Evolutionary conservation across 1,140 invertebrate species (phyloP), one percentile per base, ranked within the genome.

Genomic region (Stenopsyche tienmushanensis): DNA sequence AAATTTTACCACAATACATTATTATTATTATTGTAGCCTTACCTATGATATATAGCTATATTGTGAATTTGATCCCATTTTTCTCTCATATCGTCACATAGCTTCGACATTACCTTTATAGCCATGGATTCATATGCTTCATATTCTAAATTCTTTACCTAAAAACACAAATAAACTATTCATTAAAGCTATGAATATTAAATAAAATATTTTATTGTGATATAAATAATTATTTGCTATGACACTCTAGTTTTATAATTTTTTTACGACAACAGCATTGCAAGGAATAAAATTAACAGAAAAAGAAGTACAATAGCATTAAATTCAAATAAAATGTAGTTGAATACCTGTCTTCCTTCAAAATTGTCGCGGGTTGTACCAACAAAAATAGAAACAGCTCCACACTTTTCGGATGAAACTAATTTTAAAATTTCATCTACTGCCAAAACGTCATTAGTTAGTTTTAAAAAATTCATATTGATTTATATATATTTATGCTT

Each of bases 61-160:
- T 91, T 83, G 65, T 87, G 81, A n/a, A 95, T 78, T 34, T 84
- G 76, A 0, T 79, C 74, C 90, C 90, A 95, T 73, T 88, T 85
- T 15, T 74, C 72, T 44, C 91, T 81, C 9, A 92, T 83, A 53
- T 89, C 81, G 0, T 78, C 69, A 76, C 93, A 96, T 8, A 97
- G 88, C 67, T 86, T 86, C 63, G 85, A 83, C 83, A 97, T 88
- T 71, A 90, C 85, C 73, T 92, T 93, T 1, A 90, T 67, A 9
- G 93, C 95, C 96, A 98, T 98, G 45, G 86, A 78, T 70, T 92
- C 88, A 78, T 97, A 98, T 0, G 94, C 93, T 83, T 98, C 95
- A 82, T 98, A 98, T 75, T 94, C 89, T 41, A 98, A 80, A 57
- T 84, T 83, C 5, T 89, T 52, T 13, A 98, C 94, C 85, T 88